Evolutionary conservation across 2,797 vertebrate species (phyloP).

Genomic region (Dendrocincla fuliginosa): DNA sequence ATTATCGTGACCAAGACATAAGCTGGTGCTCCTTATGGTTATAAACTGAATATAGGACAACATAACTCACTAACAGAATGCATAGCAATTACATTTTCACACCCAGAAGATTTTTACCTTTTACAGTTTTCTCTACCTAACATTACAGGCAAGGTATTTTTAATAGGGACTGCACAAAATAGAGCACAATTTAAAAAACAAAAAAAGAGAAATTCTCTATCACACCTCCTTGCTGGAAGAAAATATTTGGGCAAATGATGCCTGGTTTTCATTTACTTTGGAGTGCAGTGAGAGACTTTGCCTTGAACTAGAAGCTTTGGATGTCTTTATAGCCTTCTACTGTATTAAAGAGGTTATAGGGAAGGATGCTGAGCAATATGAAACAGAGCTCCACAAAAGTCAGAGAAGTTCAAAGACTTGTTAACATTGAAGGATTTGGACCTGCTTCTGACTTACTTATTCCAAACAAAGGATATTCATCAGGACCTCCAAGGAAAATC

Average conservation of each 20-base stretch:
- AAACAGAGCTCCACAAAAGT: not conserved
- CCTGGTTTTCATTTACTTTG: conserved; percentile 39
- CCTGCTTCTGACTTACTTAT: not conserved
- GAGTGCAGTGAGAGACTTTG: not conserved
- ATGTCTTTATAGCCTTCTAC: not conserved
- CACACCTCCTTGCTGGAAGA: not conserved
- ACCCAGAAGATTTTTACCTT: not conserved
- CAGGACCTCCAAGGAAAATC: not conserved
- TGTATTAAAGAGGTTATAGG: not conserved
- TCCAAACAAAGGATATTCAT: not conserved
- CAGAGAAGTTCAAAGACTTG: not conserved
- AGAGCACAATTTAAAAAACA: not conserved
- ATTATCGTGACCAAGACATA: not conserved
- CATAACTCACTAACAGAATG: not conserved
- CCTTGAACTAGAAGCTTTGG: not conserved
- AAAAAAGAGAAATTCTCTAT: not conserved
- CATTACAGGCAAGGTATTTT: conserved; percentile 19
- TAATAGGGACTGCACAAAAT: not conserved
- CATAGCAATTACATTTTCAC: not conserved
- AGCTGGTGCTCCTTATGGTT: not conserved
- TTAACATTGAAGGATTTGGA: not conserved
- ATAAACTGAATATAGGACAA: not conserved
- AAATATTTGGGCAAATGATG: not conserved
- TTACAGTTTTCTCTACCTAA: not conserved
- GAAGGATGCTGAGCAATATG: not conserved